Conservation (phyloP, 2,113 vertebrate species). For the Tympanuchus pallidicinctus region DNA sequence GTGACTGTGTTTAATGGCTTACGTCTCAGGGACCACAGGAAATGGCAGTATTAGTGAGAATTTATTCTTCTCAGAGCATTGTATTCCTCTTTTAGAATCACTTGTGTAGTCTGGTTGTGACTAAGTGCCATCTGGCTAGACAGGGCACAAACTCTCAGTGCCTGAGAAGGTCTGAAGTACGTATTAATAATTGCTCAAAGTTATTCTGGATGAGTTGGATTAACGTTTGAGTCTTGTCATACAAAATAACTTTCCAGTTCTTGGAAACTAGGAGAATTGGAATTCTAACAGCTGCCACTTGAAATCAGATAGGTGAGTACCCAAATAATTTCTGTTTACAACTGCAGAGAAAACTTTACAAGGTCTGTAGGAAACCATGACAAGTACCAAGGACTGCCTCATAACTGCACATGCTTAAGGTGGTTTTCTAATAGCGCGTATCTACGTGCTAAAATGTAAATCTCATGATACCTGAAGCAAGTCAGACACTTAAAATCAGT, state of each 20-base stretch:
- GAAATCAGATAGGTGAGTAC: not conserved
- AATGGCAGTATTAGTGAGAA: not conserved
- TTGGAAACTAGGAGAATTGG: not conserved
- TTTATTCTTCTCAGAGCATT: not conserved
- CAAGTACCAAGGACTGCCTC: not conserved
- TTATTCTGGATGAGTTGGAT: not conserved
- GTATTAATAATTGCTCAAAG: not conserved
- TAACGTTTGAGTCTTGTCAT: not conserved
- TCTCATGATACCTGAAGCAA: not conserved
- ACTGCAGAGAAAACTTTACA: not conserved
- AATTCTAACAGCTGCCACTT: not conserved
- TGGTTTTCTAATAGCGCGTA: not conserved
- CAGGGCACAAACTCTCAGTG: not conserved
- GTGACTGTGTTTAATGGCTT: not conserved
- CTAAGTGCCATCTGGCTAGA: not conserved
- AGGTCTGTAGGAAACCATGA: not conserved
- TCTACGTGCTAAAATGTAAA: not conserved
- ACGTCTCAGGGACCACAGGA: conserved; percentile 3
- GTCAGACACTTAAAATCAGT: not conserved
- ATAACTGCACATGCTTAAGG: not conserved
- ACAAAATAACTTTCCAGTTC: not conserved
- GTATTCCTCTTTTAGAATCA: not conserved
- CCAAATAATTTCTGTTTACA: not conserved
- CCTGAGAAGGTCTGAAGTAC: not conserved
- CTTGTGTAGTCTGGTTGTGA: not conserved